Conservation (phyloP, 2,113 vertebrate genomes). For the Xenopus borealis region DNA sequence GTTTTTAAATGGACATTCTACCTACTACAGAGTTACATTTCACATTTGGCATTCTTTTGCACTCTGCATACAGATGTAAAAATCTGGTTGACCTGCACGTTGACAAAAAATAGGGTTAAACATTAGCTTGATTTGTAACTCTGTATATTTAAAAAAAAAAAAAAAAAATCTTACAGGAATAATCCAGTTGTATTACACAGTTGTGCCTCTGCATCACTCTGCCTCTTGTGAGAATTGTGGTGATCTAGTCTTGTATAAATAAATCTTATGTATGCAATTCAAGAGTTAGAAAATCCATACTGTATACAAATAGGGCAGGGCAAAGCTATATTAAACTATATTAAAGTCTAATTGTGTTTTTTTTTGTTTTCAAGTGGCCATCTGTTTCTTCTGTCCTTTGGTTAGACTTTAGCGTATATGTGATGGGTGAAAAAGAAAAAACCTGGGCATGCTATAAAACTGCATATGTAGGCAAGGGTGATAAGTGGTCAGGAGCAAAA, state of each 20-base stretch:
- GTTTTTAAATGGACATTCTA: conserved; percentile 29
- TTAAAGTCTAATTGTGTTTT: conserved; percentile 11
- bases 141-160: conserved; percentile 24
- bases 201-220: conserved; percentile 46
- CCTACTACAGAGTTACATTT: conserved; percentile 31
- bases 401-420: too few relatives aligned
- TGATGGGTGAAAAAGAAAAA: too few relatives aligned
- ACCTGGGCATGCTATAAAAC: too few relatives aligned
- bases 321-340: conserved; percentile 40
- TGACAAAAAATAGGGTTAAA: conserved; percentile 8
- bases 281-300: conserved; percentile 40
- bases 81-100: conserved; percentile 30
- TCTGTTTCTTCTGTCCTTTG: too few relatives aligned
- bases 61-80: conserved; percentile 20
- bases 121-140: conserved; percentile 22
- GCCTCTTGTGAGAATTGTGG: conserved; percentile 45
- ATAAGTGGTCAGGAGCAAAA: too few relatives aligned
- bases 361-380: not conserved
- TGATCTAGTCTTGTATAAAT: conserved; percentile 43
- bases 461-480: too few relatives aligned
- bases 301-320: conserved; percentile 37
- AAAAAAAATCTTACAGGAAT: conserved; percentile 31
- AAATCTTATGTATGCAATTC: conserved; percentile 42
- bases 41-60: conserved; percentile 18
- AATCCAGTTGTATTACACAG: conserved; percentile 41